phyloP scores from a whole-genome alignment of 37 sponge, comb jelly and placozoan species.

The Geodia barretti region DNA sequence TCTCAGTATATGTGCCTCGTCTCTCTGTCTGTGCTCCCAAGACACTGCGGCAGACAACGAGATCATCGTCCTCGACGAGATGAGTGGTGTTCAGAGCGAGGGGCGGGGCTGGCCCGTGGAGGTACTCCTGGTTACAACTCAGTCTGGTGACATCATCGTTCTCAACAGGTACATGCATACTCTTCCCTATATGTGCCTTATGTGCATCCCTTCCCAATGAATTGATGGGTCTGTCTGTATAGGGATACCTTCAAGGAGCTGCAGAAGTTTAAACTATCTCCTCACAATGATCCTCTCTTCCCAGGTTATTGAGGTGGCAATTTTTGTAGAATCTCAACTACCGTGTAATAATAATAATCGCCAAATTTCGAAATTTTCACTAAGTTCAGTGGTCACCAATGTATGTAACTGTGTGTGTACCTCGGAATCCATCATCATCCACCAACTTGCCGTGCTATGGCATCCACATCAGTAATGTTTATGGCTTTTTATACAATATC shows the following conservation, averaged over 20 bases:
- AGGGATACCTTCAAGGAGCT: slow-evolving; percentile 14
- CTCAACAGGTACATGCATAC: slow-evolving; percentile 6
- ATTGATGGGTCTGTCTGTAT: background rate
- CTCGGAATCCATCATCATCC: background rate
- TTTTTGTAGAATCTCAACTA: no score
- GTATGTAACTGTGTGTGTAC: background rate
- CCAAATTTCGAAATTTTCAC: no score
- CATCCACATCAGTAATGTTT: no score
- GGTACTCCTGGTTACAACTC: slow-evolving; percentile 7
- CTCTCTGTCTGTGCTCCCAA: slow-evolving; percentile 33
- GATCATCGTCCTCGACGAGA: slow-evolving; percentile 21
- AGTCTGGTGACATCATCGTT: slow-evolving; percentile 20
- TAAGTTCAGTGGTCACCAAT: no score
- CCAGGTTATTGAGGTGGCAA: no score
- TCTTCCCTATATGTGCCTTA: background rate
- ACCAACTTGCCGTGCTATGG: background rate
- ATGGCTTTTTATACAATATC: no score
- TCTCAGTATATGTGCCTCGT: slow-evolving; percentile 11
- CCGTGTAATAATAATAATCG: no score
- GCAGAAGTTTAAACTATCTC: background rate
- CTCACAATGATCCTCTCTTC: background rate
- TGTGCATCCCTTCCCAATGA: background rate
- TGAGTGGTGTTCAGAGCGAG: slow-evolving; percentile 19
- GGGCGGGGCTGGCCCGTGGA: slow-evolving; percentile 41
- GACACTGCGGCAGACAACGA: slow-evolving; percentile 26